Evolutionary conservation across 2,888 invertebrate species (phyloP).

Genomic region (Cataglyphis livida): DNA sequence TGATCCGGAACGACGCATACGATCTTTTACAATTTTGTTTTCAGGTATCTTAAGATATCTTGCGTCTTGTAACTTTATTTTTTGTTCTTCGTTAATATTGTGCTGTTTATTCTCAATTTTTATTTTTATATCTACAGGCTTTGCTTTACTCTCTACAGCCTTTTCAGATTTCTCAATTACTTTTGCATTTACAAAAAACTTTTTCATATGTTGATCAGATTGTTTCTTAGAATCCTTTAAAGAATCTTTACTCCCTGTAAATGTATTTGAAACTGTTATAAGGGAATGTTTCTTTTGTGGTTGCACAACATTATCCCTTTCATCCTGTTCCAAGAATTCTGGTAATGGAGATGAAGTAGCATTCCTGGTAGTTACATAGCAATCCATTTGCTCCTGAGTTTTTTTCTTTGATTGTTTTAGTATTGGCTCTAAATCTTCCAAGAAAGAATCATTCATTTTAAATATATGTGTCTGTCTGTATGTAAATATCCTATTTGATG

Average conservation of each 20-base stretch:
- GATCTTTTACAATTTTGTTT: conserved; percentile 53
- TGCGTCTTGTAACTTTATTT: conserved; percentile 54
- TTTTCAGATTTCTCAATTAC: conserved; percentile 60
- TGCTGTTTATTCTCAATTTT: conserved; percentile 57
- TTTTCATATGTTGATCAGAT: conserved; percentile 61
- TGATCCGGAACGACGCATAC: conserved; percentile 65
- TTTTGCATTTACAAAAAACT: conserved; percentile 56
- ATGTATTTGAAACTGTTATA: background rate
- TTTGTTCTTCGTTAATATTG: conserved; percentile 55
- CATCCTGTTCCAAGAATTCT: conserved; percentile 19
- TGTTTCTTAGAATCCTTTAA: conserved; percentile 50
- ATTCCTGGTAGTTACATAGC: conserved; percentile 79
- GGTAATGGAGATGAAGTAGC: conserved; percentile 67
- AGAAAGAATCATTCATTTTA: conserved; percentile 81
- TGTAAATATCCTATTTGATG: background rate
- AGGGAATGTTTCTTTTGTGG: conserved; percentile 17
- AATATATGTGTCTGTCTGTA: conserved; percentile 2
- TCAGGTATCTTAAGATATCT: conserved; percentile 59
- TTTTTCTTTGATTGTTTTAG: conserved; percentile 64
- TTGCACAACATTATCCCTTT: conserved; percentile 35
- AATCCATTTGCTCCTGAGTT: conserved; percentile 62
- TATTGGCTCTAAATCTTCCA: conserved; percentile 79
- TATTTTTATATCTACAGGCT: conserved; percentile 60
- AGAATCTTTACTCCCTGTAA: conserved; percentile 20
- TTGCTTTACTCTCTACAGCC: conserved; percentile 57